These are phyloP conservation scores for Apolygus lucorum DNA, from an alignment of 1,140 invertebrate species.

Conservation along the genomic window DNA sequence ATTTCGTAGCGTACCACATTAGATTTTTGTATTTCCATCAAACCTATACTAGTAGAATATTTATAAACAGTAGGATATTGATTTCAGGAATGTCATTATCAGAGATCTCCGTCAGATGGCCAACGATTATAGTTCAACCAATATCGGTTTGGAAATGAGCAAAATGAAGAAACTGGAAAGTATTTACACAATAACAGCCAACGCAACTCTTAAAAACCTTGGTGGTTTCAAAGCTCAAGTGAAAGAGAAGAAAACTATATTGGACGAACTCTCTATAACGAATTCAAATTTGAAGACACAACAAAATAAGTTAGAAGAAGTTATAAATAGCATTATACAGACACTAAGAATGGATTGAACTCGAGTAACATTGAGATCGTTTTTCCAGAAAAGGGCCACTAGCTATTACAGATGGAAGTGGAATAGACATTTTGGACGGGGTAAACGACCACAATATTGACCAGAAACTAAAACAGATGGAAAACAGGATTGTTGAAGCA, in stretches of 20 bases:
- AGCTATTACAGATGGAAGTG: neutral
- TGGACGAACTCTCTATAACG: neutral
- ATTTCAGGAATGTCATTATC: neutral
- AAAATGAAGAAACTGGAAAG: conserved; percentile 4
- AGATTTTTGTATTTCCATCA: too few relatives aligned
- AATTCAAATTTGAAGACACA: too few relatives aligned
- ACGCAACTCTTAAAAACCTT: neutral
- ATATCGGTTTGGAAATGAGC: neutral
- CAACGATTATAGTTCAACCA: neutral
- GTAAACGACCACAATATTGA: neutral
- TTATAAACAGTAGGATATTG: too few relatives aligned
- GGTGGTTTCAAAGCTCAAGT: neutral
- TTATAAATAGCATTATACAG: too few relatives aligned
- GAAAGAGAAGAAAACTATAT: neutral
- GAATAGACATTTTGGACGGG: neutral
- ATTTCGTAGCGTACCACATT: too few relatives aligned
- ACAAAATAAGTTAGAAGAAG: too few relatives aligned
- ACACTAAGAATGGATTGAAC: too few relatives aligned
- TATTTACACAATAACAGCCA: neutral
- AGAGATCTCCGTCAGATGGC: neutral
- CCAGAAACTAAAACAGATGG: neutral
- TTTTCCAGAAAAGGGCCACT: neutral
- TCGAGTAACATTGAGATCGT: too few relatives aligned
- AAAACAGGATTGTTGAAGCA: neutral
- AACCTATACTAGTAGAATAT: too few relatives aligned